Base-by-base conservation (phyloP, 2,797 vertebrate species). In the Aplochiton taeniatus region DNA sequence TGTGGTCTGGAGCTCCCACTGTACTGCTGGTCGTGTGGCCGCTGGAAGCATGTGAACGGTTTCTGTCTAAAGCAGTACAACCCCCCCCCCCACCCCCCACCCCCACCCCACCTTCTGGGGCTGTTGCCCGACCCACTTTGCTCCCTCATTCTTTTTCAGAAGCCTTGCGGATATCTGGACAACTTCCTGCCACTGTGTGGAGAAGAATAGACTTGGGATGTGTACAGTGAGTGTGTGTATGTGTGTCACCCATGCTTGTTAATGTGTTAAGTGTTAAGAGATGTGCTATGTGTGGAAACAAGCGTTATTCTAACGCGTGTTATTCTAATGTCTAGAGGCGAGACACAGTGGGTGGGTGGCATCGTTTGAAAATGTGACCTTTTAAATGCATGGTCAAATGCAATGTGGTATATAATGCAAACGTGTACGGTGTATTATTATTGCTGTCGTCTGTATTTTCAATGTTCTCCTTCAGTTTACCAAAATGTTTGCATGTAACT, bases 101-200 rank as follows among this genome's bases (percentile, higher is more conserved):
- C 47, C 62, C 59, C 60, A 61, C 65, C 1, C 54, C 77, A 73
- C 80, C 71, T 68, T 79, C 74, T 70, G 63, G 7, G 20, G 45
- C 18, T 19, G 66, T 51, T 75, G 73, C 69, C 83, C 81, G 61
- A 73, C 78, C 72, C 78, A 72, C 77, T 77, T 57, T 72, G 70
- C 77, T 67, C 83, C 63, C 76, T 77, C 51, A 19, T 80, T 87
- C 77, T 78, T 77, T 87, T 88, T 83, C 83, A 85, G 78, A 85
- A 87, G 82, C 83, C 70, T 80, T 86, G 86, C 90, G 89, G 92
- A 92, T 89, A 91, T 92, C 82, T 86, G 88, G 88, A 91, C 85
- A 61, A 89, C 86, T 92, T 93, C 92, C 92, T 93, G 91, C 87
- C 86, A 90, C 92, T 94, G 91, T 93, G 87, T 88, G 69, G 79